Conservation (phyloP, 2,113 vertebrate species). For the Nettapus auritus region DNA sequence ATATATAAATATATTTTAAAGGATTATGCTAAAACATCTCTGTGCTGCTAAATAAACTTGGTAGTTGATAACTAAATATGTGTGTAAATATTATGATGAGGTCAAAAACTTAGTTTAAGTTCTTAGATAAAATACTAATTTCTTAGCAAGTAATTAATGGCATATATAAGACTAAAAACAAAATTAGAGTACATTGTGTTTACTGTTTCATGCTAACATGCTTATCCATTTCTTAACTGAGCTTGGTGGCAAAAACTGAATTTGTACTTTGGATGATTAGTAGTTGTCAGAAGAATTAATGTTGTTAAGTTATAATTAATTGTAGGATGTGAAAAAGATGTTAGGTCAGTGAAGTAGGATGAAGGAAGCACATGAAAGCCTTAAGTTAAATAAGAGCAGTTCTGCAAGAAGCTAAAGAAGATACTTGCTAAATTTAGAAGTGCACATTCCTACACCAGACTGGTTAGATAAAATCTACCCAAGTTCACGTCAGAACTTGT, state of each 20-base stretch:
- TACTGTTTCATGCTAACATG: not conserved
- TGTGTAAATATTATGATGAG: not conserved
- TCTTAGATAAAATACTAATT: not conserved
- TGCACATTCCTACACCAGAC: not conserved
- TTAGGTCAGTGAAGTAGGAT: not conserved
- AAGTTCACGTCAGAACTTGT: not conserved
- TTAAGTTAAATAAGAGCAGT: not conserved
- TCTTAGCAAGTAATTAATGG: not conserved
- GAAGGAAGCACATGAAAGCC: not conserved
- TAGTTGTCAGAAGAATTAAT: not conserved
- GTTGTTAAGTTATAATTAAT: not conserved
- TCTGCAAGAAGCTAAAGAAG: not conserved
- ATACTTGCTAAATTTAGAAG: not conserved
- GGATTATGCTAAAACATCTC: not conserved
- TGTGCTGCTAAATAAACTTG: not conserved
- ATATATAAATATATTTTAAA: not conserved
- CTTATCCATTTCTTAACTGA: not conserved
- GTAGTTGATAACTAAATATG: not conserved
- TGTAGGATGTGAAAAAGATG: not conserved
- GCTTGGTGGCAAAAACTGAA: not conserved
- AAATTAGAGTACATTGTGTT: rapidly evolving
- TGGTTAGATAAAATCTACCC: not conserved
- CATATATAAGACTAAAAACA: not conserved
- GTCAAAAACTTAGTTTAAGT: not conserved
- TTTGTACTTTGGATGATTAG: not conserved